phyloP scores from a whole-genome alignment of 2,797 vertebrate genomes.

The Euthynnus affinis region DNA sequence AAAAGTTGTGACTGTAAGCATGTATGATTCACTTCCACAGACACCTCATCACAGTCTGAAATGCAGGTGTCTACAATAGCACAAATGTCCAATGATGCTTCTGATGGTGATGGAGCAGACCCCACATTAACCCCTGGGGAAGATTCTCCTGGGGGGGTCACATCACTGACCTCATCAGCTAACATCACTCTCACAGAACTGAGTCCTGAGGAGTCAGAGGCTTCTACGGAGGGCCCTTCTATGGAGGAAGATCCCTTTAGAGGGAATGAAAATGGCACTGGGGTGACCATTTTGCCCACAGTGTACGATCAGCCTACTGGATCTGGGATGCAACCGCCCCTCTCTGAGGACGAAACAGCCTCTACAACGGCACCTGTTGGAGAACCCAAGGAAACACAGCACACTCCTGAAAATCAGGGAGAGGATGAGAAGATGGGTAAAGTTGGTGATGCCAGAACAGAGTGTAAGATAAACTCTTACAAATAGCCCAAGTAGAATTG shows the following conservation, averaged over 20 bases:
- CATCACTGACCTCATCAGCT: fast-evolving
- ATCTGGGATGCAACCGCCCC: conserved; percentile 55
- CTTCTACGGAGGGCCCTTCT: fast-evolving
- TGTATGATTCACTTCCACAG: neutral
- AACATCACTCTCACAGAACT: fast-evolving
- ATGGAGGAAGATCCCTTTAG: neutral
- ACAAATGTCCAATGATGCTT: neutral
- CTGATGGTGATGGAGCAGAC: neutral
- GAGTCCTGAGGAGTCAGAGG: neutral
- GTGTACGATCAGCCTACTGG: conserved; percentile 30
- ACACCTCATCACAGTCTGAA: neutral
- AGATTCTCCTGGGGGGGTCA: fast-evolving
- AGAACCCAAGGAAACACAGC: neutral
- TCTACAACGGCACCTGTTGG: neutral
- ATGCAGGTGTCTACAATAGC: neutral
- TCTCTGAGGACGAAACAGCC: neutral
- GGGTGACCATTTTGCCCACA: neutral
- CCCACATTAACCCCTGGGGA: fast-evolving
- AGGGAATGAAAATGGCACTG: neutral
- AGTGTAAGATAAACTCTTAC: conserved; percentile 49
- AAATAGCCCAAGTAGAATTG: neutral
- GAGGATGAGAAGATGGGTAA: fast-evolving
- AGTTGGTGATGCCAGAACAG: fast-evolving
- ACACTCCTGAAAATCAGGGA: neutral
- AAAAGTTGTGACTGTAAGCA: neutral